Conservation (phyloP, 2,888 invertebrate genomes). For the Baccha elongata region DNA sequence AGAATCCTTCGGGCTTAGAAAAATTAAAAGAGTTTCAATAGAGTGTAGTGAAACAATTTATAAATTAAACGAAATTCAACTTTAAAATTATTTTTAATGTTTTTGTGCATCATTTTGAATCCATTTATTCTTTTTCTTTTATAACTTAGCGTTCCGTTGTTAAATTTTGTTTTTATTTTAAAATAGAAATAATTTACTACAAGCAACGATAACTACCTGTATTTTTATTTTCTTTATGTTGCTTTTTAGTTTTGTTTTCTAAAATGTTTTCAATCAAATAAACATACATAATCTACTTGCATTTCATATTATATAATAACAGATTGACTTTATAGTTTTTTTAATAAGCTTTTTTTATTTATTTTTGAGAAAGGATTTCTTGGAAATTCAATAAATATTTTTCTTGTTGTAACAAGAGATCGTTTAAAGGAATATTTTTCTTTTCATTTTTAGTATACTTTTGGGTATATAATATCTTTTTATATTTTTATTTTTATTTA, state of each 20-base stretch:
- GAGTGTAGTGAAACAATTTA: too few species aligned
- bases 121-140: conserved; percentile 18
- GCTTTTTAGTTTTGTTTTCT: conserved; percentile 6
- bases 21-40: too few species aligned
- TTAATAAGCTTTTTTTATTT: not conserved
- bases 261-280: conserved; percentile 21
- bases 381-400: conserved; percentile 24
- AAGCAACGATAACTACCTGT: conserved; percentile 46
- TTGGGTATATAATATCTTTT: not conserved
- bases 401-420: conserved; percentile 25
- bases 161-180: conserved; percentile 12
- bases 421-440: conserved; percentile 31
- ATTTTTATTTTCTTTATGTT: conserved; percentile 26
- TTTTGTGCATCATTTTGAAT: conserved; percentile 62
- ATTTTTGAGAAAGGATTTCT: conserved; percentile 9
- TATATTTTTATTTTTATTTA: conserved; percentile 8
- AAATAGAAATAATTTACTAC: conserved; percentile 25
- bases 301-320: conserved; percentile 13
- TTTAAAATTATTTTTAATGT: not conserved
- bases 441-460: conserved; percentile 11
- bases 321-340: conserved; percentile 10
- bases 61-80: conserved; percentile 1
- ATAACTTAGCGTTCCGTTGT: conserved; percentile 36
- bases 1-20: too few species aligned
- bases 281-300: conserved; percentile 20